phyloP scores from a whole-genome alignment of 2,888 invertebrate genomes.

The Melieria crassipennis region DNA sequence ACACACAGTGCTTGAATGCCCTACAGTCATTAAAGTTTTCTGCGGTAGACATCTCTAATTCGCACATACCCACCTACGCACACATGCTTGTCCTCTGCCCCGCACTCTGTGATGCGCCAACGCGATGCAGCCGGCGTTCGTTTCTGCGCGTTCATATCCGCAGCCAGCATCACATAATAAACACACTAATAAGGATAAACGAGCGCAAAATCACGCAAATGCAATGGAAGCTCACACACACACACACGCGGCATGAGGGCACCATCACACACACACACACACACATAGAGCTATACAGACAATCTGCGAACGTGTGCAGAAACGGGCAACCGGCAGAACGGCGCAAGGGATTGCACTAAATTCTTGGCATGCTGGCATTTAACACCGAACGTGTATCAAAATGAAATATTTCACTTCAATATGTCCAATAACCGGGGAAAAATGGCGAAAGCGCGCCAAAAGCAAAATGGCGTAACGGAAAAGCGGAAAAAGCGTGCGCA shows the following conservation, averaged over 20 bases:
- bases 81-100: neutral
- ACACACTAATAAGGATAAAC: constrained; percentile 34
- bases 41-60: no score
- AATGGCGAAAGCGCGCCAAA: neutral
- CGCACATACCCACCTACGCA: no score
- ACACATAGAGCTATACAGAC: neutral
- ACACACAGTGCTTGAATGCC: no score
- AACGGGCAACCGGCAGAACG: neutral
- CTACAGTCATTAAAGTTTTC: no score
- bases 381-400: constrained; percentile 8
- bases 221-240: neutral
- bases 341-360: constrained; percentile 8
- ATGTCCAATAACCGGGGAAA: constrained; percentile 6
- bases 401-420: constrained; percentile 16
- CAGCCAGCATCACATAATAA: constrained; percentile 11
- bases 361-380: constrained; percentile 5
- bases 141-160: neutral
- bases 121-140: neutral
- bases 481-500: constrained; percentile 3
- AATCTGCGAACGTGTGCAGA: neutral
- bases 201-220: constrained; percentile 28
- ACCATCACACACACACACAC: neutral
- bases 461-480: constrained; percentile 2
- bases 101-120: neutral
- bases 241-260: no score